Base-by-base conservation (phyloP, 2,113 vertebrate species). In the Ardeotis arabs region DNA sequence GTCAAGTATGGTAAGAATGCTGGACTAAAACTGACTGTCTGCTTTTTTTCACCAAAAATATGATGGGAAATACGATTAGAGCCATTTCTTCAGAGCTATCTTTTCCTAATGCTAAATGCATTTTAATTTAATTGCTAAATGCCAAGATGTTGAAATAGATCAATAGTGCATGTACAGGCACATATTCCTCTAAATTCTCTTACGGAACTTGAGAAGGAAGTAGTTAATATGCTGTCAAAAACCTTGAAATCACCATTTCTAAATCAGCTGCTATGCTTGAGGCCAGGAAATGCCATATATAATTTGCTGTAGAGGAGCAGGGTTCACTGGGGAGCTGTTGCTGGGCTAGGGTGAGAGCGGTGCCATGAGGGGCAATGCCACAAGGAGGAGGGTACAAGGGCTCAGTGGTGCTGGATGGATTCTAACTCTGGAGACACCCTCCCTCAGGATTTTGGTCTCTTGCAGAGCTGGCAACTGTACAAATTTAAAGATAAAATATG, bases 381-480 rank as follows among this genome's bases (percentile, higher is more conserved):
- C 74, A 28, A 60, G 66, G 14, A 45, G 59, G 28, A 93, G 28
- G 39, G 87, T 67, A 83, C 62, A 49, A 19, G 47, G 66, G 13
- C 53, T 3, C 15, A 14, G 49, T 22, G 1, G 0, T 5, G 12
- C 28, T 3, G 24, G 29, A 1, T 19, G 50, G 33, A 4, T 21
- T 37, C 7, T 58, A 9, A 58, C 62, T 94, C 84, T 1, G 0
- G 29, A 76, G 74, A 53, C 52, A 68, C 12, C 14, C 23, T 89
- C 62, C 53, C 77, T 73, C 14, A 3, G 10, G 28, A 49, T 17
- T 76, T 27, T 11, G 33, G 49, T 31, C 45, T 78, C 78, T 31
- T 45, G 63, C 49, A 55, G n/a, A 85, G 37, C 31, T 59, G 75
- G 69, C 23, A n/a, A 52, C 45, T 58, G 24, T 37, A 62, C 81